phyloP scores from a whole-genome alignment of 1,140 invertebrate genomes.

The Eciton burchellii region DNA sequence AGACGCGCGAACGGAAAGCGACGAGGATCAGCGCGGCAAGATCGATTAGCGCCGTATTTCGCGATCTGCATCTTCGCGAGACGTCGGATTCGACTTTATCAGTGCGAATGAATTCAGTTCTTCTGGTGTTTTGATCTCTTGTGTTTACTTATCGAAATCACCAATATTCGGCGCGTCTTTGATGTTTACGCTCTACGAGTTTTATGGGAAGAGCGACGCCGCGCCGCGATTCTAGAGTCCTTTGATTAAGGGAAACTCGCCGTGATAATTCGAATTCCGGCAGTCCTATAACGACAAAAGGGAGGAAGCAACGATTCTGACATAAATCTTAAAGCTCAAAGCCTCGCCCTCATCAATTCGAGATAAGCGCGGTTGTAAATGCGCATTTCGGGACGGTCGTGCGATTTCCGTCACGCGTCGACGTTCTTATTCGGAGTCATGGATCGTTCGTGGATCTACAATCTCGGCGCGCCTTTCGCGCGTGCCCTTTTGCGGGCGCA shows the following conservation, averaged over 20 bases:
- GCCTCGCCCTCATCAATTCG: background rate
- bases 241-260: no score
- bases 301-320: background rate
- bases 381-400: background rate
- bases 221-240: no score
- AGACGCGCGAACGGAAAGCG: background rate
- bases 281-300: background rate
- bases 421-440: constrained; percentile 42
- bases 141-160: no score
- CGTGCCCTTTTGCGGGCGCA: background rate
- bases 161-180: no score
- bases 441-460: constrained; percentile 8
- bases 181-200: no score
- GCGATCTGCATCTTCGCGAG: background rate
- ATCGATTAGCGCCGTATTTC: constrained; percentile 4
- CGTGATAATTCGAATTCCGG: no score
- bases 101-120: no score
- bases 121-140: no score
- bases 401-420: constrained; percentile 6
- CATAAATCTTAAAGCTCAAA: background rate
- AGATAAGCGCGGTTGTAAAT: background rate
- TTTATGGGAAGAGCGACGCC: no score
- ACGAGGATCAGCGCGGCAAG: background rate
- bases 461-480: background rate
- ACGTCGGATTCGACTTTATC: background rate